Evolutionary conservation across 2,888 invertebrate species (phyloP).

Genomic region (Temnothorax ravouxi): DNA sequence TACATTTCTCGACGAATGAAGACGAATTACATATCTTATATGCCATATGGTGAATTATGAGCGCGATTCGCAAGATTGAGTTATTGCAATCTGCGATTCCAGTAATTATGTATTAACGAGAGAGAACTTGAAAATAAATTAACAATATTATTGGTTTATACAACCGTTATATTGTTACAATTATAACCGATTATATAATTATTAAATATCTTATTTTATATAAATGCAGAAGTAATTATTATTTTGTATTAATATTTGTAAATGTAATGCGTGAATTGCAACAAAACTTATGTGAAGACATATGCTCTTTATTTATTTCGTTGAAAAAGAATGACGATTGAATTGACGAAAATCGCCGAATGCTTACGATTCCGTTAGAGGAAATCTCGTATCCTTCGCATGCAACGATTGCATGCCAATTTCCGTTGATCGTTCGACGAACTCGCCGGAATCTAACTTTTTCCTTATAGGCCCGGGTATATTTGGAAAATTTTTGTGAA

Average conservation of each 20-base stretch:
- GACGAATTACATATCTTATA: not conserved
- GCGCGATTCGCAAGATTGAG: not conserved
- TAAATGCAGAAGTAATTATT: not conserved
- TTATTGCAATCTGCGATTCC: not conserved
- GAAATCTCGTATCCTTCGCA: slow-evolving; percentile 57
- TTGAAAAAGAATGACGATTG: not conserved
- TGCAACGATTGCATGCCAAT: slow-evolving; percentile 68
- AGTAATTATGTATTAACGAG: not conserved
- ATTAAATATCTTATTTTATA: slow-evolving; percentile 8
- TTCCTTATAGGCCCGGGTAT: slow-evolving; percentile 21
- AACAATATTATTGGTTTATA: not conserved
- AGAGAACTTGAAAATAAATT: not conserved
- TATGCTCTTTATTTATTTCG: not conserved
- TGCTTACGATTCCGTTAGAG: slow-evolving; percentile 10
- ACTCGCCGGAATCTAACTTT: slow-evolving; percentile 55
- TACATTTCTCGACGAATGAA: slow-evolving; percentile 20
- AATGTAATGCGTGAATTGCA: not conserved
- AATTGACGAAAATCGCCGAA: not conserved
- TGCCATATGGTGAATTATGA: not conserved
- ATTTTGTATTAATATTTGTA: not conserved
- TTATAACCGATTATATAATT: not conserved
- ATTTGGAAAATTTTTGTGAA: slow-evolving; percentile 42
- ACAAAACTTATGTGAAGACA: not conserved
- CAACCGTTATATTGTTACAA: not conserved
- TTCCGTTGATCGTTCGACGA: slow-evolving; percentile 70